Evolutionary conservation across 2,888 invertebrate genomes (phyloP).

Genomic region (Osmoderma eremita): DNA sequence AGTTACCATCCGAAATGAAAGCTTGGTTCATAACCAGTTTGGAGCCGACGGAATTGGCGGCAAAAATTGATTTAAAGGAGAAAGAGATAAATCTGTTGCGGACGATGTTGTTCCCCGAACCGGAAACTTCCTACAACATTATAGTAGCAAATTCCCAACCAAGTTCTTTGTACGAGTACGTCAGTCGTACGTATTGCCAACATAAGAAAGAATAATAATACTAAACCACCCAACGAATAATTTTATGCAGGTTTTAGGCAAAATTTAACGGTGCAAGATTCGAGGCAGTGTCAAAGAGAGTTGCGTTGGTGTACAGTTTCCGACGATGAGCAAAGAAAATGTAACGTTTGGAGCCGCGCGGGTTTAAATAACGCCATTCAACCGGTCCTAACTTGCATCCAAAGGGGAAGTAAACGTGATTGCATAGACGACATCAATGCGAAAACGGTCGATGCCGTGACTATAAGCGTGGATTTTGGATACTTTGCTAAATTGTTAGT

Average conservation of each 20-base stretch:
- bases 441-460: constrained; percentile 68
- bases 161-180: background rate
- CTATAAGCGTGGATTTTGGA: constrained; percentile 67
- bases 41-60: constrained; percentile 1
- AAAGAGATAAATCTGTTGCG: background rate
- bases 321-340: constrained; percentile 68
- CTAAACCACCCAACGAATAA: background rate
- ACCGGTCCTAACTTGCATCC: constrained; percentile 68
- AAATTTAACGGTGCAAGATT: constrained; percentile 47
- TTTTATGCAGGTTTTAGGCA: background rate
- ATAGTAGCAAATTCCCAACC: background rate
- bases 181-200: background rate
- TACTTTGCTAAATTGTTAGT: constrained; percentile 35
- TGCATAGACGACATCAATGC: constrained; percentile 67
- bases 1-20: constrained; percentile 18
- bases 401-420: constrained; percentile 63
- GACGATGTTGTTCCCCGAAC: constrained; percentile 19
- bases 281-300: constrained; percentile 52
- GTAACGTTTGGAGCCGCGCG: constrained; percentile 69
- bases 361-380: constrained; percentile 69
- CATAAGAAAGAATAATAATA: no score
- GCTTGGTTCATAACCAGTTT: constrained; percentile 6
- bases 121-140: constrained; percentile 6
- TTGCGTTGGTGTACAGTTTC: constrained; percentile 73
- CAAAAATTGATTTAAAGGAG: background rate